Conservation (phyloP, 2,113 vertebrate genomes). For the Scatophagus argus region DNA sequence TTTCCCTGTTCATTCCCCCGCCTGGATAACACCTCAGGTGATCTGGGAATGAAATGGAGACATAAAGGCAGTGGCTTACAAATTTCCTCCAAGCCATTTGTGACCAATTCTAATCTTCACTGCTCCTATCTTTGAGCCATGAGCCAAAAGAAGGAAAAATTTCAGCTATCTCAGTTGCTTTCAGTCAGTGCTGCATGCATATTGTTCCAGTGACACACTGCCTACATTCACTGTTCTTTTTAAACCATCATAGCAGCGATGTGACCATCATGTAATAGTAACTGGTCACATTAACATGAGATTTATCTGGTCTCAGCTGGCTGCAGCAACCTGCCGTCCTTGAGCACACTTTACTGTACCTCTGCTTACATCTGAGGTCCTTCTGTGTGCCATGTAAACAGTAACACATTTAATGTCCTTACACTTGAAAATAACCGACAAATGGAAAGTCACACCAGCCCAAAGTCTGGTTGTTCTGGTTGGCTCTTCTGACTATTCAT, state of each 20-base stretch:
- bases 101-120: not conserved
- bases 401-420: not conserved
- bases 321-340: not conserved
- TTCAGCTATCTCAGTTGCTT: not conserved
- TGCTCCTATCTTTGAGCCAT: not conserved
- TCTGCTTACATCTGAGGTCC: not conserved
- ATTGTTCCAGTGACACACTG: not conserved
- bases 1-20: constrained; percentile 7
- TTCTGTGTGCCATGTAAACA: not conserved
- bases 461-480: no score
- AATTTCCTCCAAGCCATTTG: not conserved
- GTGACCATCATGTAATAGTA: not conserved
- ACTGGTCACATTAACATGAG: not conserved
- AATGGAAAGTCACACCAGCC: not conserved
- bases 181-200: not conserved
- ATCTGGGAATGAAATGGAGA: constrained; percentile 32
- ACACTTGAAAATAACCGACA: not conserved
- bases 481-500: no score
- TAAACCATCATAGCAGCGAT: not conserved
- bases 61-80: not conserved
- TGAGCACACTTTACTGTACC: not conserved
- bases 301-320: not conserved
- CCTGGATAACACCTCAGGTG: constrained; percentile 20
- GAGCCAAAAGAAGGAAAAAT: not conserved
- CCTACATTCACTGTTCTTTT: not conserved